These are phyloP conservation scores for Amazona vittata DNA, from an alignment of 2,113 vertebrate genomes.

Conservation along the genomic window DNA sequence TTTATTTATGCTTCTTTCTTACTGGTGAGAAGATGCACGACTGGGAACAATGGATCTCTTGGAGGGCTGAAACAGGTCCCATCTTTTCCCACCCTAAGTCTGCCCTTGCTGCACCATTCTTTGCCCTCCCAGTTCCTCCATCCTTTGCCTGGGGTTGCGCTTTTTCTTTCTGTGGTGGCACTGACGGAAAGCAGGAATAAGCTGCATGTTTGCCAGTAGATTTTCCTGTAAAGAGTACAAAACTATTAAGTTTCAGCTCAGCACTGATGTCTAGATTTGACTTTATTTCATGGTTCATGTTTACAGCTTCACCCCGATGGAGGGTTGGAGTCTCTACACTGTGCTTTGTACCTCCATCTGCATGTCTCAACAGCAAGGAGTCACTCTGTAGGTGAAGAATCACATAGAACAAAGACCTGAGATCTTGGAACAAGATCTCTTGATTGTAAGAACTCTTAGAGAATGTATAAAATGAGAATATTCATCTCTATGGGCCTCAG, in stretches of 20 bases:
- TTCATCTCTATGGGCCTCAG: neutral
- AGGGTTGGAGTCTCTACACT: neutral
- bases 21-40: neutral
- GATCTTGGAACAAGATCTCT: neutral
- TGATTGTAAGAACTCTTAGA: neutral
- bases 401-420: neutral
- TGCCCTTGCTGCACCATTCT: neutral
- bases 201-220: accelerated
- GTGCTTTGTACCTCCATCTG: neutral
- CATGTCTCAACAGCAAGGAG: neutral
- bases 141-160: neutral
- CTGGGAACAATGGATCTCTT: neutral
- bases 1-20: neutral
- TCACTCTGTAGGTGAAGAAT: neutral
- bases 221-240: neutral
- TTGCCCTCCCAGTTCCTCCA: neutral
- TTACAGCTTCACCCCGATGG: neutral
- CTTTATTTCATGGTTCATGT: neutral
- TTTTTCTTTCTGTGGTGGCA: neutral
- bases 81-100: neutral
- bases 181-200: neutral
- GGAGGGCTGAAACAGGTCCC: neutral
- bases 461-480: neutral
- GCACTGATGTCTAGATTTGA: neutral
- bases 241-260: neutral